These are phyloP conservation scores for Equus przewalskii DNA, from an alignment of 2,113 vertebrate genomes.

Conservation along the genomic window DNA sequence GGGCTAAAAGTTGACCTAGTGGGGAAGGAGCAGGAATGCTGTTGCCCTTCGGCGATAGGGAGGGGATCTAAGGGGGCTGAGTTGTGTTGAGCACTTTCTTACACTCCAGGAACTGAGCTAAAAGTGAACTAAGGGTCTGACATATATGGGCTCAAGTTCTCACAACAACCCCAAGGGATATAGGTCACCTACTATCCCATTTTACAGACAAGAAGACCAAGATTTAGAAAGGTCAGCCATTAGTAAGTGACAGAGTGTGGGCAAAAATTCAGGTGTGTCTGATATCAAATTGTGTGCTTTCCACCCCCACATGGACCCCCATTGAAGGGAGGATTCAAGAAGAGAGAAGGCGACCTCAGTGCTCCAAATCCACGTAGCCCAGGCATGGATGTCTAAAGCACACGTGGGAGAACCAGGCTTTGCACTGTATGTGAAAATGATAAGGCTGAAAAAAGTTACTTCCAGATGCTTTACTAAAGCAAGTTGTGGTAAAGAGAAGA, in stretches of 20 bases:
- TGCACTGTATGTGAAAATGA: background rate
- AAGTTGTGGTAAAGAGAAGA: background rate
- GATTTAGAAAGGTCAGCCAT: background rate
- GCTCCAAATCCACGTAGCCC: background rate
- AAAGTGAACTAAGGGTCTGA: background rate
- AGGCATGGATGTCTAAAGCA: background rate
- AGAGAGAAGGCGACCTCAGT: background rate
- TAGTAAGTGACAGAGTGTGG: background rate
- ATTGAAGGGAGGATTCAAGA: background rate
- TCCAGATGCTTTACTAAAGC: background rate
- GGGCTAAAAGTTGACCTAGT: background rate
- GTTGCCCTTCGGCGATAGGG: background rate
- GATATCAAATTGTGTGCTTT: background rate
- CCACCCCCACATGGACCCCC: background rate
- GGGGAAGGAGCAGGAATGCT: background rate
- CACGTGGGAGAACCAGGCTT: background rate
- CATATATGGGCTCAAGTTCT: background rate
- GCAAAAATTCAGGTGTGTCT: background rate
- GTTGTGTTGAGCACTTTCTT: background rate
- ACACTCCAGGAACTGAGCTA: background rate
- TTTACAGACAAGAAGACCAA: constrained; percentile 11
- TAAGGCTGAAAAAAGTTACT: background rate
- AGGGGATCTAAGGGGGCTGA: background rate
- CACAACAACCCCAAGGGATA: background rate
- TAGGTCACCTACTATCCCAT: background rate